Base-by-base conservation (phyloP, 2,113 vertebrate species). In the Corythornis madagascariensis region DNA sequence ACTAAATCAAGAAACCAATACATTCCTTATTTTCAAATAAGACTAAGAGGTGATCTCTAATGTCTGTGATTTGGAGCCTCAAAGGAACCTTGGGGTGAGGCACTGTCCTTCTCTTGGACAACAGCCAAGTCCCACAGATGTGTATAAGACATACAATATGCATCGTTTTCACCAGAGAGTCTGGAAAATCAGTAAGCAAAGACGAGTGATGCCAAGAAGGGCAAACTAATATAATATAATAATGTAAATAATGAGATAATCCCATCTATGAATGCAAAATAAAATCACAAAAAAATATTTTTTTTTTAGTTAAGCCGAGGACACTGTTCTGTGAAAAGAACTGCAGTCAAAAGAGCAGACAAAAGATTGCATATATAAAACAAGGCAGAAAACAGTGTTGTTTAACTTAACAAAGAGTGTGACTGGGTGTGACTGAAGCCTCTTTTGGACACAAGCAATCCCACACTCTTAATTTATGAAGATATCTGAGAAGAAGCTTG, bases 151-250 rank as follows among this genome's bases (percentile, higher is more conserved):
- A 38, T 25, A 29, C 8, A 43, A 25, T 43, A 20, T 35, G 83
- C 8, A 70, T 50, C 22, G 22, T 92, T 84, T 89, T 75, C 66
- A 28, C 55, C 65, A 24, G 53, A 75, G 57, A 84, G 59, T n/a
- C 71, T 93, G 81, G 29, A 85, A 94, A 85, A 82, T 61, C 61
- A 84, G 66, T 43, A n/a, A 78, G 60, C 31, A 59, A 77, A 90
- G 26, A 26, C 1, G 2, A 88, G 45, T n/a, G 50, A 33, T 82
- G 70, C 55, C 82, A 48, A 94, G 89, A 89, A 73, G 35, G 73
- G 50, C 82, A 94, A 93, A 91, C 67, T 71, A 83, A 64, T 29
- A 9, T 64, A 78, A 64, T 25, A 17, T 21, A 10, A 52, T 38
- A 38, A 70, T 38, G 47, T 28, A 38, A 52, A 70, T 70, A 52